Evolutionary conservation across 1,140 invertebrate species (phyloP), one percentile per base, ranked within the genome.

Genomic region (Panagrolaimus sp.): DNA sequence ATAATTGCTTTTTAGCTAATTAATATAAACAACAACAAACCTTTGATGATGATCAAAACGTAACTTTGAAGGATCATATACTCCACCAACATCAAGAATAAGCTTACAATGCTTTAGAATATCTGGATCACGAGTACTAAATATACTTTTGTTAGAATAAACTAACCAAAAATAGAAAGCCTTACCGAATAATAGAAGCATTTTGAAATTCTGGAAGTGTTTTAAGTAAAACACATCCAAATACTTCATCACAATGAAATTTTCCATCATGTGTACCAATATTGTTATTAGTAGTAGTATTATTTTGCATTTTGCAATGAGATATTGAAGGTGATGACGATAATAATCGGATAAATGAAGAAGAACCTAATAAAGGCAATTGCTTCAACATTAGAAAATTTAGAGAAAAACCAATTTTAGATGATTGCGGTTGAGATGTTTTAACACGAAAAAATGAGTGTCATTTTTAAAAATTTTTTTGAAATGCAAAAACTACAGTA

Each of bases 41-140:
- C n/a, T 88, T 85, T 98, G 95, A 84, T 98, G 96, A 85, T 98
- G 96, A 85, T 98, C 96, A 85, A 90, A 98, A 77, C 90, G 87
- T 70, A 90, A 86, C 57, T 80, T 89, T 1, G 84, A 81, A 62
- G 89, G 89, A 86, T 97, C 88, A 85, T 90, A 98, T 16, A 89
- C 87, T 7, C 87, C 89, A n/a, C 96, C 96, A 31, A 98, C 94
- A 86, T 99, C 96, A 5, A 99, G 89, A 23, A 98, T 92, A 74
- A 98, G 89, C 82, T 96, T 92, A 86, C 93, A 97, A 5, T 87
- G 87, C 13, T 90, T 86, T 48, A 98, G 85, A 70, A 90, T 70
- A 31, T 80, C 76, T n/a, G 83, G 74, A 80, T 90, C 87, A 63
- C 90, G 80, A 8, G 88, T 87, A 81, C 88, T 87, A 27, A 74